Base-by-base conservation (phyloP, 2,888 invertebrate species). In the Myopa tessellatipennis region DNA sequence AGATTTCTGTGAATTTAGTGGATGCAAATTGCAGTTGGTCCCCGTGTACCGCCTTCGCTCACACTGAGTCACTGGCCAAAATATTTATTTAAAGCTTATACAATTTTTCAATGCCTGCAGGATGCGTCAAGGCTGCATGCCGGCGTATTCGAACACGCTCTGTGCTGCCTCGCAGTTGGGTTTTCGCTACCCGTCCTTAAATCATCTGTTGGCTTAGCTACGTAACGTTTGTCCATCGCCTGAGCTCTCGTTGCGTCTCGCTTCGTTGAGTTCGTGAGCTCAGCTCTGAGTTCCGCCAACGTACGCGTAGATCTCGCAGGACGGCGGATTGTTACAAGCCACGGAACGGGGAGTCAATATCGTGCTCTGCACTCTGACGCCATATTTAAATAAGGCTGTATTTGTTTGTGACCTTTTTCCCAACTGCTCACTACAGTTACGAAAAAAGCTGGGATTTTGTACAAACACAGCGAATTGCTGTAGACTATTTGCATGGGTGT, bases 31-130 rank as follows among this genome's bases (percentile, higher is more conserved):
- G 45, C 45, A 45, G 12, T 58, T 71, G 18, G 55, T 55, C 55
- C 70, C 70, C 58, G 34, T 14, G 52, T 70, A 50, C 18, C 70
- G 14, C 50, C 52, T 4, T 26, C 52, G 2, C 70, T 34, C 36
- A 45, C 14, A 52, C 58, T 14, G 55, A 71, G 34, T 7, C 52
- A 50, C 26, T 16, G 14, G 65, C 8, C 36, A 55, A 77, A 72
- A 77, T 77, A 77, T 76, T 76, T 77, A 60, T 72, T 67, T 55
- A 77, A 67, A 77, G 67, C 72, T 71, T 67, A 72, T 26, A 58
- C 67, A 72, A 67, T 67, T 77, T 76, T 70, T 69, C 52, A 61
- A 14, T 61, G 76, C 69, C 76, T 76, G 50, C 76, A 76, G 76
- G 70, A 76, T 50, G 50, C 52, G 45, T 34, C 68, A 45, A 60